Conservation (phyloP, 2,113 vertebrate species). For the Hippolais icterina region DNA sequence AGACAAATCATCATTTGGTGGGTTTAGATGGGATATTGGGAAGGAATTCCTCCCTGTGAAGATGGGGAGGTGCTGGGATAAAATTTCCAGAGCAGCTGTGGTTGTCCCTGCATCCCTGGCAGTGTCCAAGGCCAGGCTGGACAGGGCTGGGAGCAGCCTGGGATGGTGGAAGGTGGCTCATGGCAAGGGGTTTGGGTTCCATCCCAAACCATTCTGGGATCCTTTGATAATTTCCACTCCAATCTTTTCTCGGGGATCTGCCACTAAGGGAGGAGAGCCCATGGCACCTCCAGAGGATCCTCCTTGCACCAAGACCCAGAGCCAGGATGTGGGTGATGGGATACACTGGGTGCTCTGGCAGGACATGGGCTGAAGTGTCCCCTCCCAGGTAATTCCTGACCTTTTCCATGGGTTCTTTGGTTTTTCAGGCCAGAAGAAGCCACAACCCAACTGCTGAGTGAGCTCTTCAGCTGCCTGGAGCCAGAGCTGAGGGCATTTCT, state of each 20-base stretch:
- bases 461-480: conserved; percentile 51
- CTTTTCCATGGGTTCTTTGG: neutral
- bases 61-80: neutral
- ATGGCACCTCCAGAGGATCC: neutral
- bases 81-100: neutral
- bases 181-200: neutral
- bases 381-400: neutral
- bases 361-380: neutral
- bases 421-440: conserved; percentile 1
- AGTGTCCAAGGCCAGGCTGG: neutral
- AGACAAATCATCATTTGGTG: neutral
- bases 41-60: neutral
- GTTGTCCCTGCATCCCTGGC: neutral
- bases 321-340: neutral
- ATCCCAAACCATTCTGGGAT: neutral
- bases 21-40: neutral
- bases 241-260: neutral
- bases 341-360: neutral
- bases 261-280: neutral
- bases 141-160: neutral
- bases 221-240: neutral
- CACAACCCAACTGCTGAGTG: neutral
- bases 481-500: conserved; percentile 33
- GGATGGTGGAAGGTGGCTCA: neutral
- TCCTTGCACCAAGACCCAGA: neutral